These are phyloP conservation scores for Uloborus diversus DNA, from an alignment of 1,140 invertebrate species.

Conservation along the genomic window DNA sequence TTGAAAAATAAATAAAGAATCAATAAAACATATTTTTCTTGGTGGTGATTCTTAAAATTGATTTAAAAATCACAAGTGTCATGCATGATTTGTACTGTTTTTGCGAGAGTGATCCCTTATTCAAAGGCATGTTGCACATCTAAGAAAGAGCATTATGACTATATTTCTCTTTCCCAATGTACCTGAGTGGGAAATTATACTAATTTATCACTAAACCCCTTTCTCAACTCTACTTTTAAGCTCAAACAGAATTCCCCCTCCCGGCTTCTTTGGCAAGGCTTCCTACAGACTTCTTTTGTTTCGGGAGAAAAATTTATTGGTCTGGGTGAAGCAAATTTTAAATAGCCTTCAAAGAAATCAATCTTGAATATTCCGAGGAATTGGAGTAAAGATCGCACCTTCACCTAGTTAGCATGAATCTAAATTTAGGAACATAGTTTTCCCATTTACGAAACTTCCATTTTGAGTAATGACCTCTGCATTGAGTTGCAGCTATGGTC, in stretches of 20 bases:
- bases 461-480: constrained; percentile 47
- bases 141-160: too few relatives aligned
- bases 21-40: too few relatives aligned
- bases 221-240: constrained; percentile 15
- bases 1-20: too few relatives aligned
- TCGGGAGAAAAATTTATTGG: constrained; percentile 22
- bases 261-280: background rate
- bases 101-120: too few relatives aligned
- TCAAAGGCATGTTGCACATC: too few relatives aligned
- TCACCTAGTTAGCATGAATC: constrained; percentile 51
- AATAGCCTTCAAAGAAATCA: constrained; percentile 43
- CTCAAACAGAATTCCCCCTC: constrained; percentile 19
- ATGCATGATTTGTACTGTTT: too few relatives aligned
- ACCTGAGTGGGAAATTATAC: constrained; percentile 46
- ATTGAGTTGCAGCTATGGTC: constrained; percentile 46
- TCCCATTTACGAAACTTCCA: constrained; percentile 54
- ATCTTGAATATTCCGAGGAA: constrained; percentile 30
- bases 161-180: too few relatives aligned
- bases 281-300: constrained; percentile 25
- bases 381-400: constrained; percentile 8
- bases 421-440: constrained; percentile 53
- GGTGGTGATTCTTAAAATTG: too few relatives aligned
- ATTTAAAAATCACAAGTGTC: too few relatives aligned
- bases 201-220: constrained; percentile 26
- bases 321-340: constrained; percentile 41